Conservation (phyloP, 1,140 invertebrate species). For the Thaumetopoea pityocampa region DNA sequence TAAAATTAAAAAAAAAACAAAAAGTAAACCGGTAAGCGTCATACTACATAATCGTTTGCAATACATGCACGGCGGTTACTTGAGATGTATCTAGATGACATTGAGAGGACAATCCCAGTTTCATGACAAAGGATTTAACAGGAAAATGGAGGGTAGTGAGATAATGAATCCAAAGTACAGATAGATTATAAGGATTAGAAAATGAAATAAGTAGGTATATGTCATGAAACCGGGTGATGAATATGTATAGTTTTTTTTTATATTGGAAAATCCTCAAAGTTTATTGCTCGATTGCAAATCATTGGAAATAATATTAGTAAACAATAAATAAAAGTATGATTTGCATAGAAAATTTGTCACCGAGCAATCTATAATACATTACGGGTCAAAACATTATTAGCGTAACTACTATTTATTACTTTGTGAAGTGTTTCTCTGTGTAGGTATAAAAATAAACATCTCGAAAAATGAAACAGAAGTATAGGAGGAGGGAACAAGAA, state of each 20-base stretch:
- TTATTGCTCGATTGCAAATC: conserved; percentile 59
- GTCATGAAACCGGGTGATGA: conserved; percentile 58
- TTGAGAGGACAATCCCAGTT: conserved; percentile 37
- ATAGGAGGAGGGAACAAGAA: conserved; percentile 59
- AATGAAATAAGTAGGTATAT: conserved; percentile 20
- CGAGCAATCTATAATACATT: conserved; percentile 65
- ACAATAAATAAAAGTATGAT: neutral
- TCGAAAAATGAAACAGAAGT: conserved; percentile 64
- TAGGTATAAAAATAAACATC: conserved; percentile 64
- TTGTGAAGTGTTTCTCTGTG: conserved; percentile 75
- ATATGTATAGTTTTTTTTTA: conserved; percentile 31
- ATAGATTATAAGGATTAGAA: conserved; percentile 15
- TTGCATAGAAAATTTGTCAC: conserved; percentile 44
- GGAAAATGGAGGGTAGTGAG: conserved; percentile 20
- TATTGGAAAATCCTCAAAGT: conserved; percentile 42
- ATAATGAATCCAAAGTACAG: conserved; percentile 22
- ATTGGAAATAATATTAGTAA: neutral
- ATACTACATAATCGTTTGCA: conserved; percentile 52
- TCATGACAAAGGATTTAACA: conserved; percentile 44
- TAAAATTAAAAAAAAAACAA: conserved; percentile 38
- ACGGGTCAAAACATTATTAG: conserved; percentile 70
- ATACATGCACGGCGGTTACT: conserved; percentile 49
- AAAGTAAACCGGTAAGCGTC: conserved; percentile 57
- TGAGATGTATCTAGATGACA: conserved; percentile 43
- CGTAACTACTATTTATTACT: conserved; percentile 54